Evolutionary conservation across 2,113 vertebrate genomes (phyloP), one percentile per base, ranked within the genome.

Genomic region (Leucopsar rothschildi): DNA sequence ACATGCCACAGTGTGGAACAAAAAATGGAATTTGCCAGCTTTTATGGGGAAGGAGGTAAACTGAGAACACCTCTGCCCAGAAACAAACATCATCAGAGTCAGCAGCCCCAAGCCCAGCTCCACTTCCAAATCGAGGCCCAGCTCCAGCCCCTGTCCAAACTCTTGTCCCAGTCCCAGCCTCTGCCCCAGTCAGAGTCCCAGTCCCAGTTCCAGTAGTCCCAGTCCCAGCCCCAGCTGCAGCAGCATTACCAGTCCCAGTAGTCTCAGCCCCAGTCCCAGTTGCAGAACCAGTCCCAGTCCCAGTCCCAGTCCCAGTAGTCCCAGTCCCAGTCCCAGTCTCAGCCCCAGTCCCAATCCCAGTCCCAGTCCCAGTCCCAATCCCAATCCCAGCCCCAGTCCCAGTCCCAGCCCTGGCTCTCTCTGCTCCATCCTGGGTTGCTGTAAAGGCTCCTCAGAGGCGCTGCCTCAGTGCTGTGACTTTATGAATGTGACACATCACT

Each of bases 401-500:
- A 40, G 4, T 7, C 22, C 20, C 47, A 27, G 39, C 37, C 37
- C 31, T 10, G 19, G 4, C 60, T 59, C 35, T 39, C 69, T 18
- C 60, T 33, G 68, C 69, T 79, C 52, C 3, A 0, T 4, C 80
- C 64, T 17, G 61, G 11, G 31, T 35, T 53, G 22, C 59, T 61
- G 2, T 12, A 6, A 18, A 13, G 37, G 65, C 66, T 86, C 75
- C 91, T 88, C 5, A 0, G 59, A 82, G 83, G 66, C 0, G 0
- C 66, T 50, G 69, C 86, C 81, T 95, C 77, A 13, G 80, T 1
- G 0, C 84, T 1, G 39, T 9, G 88, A 37, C 49, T 82, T 91
- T 60, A 42, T 76, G 81, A 53, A 80, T 70, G 82, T 93, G 96
- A 95, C 94, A 88, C 27, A 94, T 78, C 92, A 73, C 86, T 95